Evolutionary conservation across 2,113 vertebrate genomes (phyloP), one percentile per base, ranked within the genome.

Genomic region (Actenoides lindsayi): DNA sequence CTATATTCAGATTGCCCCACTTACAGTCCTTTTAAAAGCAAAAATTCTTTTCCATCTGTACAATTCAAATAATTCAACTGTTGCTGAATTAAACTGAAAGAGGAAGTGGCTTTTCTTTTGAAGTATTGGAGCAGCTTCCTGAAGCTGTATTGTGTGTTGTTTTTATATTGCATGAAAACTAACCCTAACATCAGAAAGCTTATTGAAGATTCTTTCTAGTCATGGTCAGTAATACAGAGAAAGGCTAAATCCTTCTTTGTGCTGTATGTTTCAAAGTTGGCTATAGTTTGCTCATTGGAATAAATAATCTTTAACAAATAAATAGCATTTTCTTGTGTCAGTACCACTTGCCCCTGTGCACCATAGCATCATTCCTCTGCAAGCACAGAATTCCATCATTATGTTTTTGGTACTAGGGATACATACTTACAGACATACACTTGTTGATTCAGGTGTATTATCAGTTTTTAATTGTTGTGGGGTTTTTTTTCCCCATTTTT

Each of bases 51-150:
- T 85, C 54, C 69, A 85, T 48, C 23, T 42, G 50, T 59, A 78
- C n/a, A 76, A 56, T 51, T 86, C 31, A 78, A 89, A 60, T 64
- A 79, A 70, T 73, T 53, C n/a, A 74, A 18, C 65, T 62, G 48
- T 69, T 82, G 56, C 42, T 69, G 79, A 96, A 88, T 77, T 90
- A 76, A 87, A 70, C 25, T 1, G 5, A 87, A 92, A 80, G 41
- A 68, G 57, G 68, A 92, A 90, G 63, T 80, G 68, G 21, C n/a
- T 84, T 82, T 83, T 79, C 77, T 80, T 76, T 30, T 87, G 56
- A 92, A 90, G 53, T 80, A 87, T 83, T 90, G 74, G 86, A 90
- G 78, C 69, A 80, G 53, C 53, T 81, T 96, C 68, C 78, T 94
- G 68, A 80, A 87, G 42, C 41, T 64, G 44, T 71, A 24, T 48